phyloP scores from a whole-genome alignment of 2,113 vertebrate species.

The Amphiprion percula region DNA sequence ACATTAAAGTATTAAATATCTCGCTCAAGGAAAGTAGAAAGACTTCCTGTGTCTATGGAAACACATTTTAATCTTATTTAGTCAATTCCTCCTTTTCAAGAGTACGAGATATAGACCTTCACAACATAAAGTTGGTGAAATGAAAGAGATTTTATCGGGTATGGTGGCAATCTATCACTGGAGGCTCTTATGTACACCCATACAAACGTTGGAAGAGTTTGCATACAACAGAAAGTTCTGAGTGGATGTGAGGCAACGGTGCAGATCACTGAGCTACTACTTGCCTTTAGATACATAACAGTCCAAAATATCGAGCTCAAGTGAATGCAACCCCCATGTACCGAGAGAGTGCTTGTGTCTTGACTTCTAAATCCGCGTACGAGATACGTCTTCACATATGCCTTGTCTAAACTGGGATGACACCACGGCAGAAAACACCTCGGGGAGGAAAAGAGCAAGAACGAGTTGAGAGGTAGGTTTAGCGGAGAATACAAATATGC shows the following conservation, averaged over 20 bases:
- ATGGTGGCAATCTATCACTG: slow-evolving; percentile 1
- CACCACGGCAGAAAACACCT: slow-evolving; percentile 33
- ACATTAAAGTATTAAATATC: slow-evolving; percentile 43
- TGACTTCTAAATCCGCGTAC: not conserved
- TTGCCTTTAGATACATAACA: not conserved
- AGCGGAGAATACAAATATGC: slow-evolving; percentile 76
- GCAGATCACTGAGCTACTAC: not conserved
- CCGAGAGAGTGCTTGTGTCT: not conserved
- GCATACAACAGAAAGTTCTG: not conserved
- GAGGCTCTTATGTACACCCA: not conserved
- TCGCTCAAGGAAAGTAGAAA: slow-evolving; percentile 26
- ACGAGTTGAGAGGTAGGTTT: slow-evolving; percentile 37
- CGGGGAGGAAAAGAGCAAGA: slow-evolving; percentile 44
- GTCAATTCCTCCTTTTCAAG: slow-evolving; percentile 3
- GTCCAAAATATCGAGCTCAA: not conserved
- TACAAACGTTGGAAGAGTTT: not conserved
- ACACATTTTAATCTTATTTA: slow-evolving; percentile 19
- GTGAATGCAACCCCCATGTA: not conserved
- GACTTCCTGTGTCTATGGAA: slow-evolving; percentile 1
- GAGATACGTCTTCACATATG: not conserved
- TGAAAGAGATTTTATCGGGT: slow-evolving; percentile 4
- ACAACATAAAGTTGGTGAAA: slow-evolving; percentile 15
- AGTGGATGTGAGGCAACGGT: slow-evolving; percentile 6
- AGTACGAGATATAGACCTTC: not conserved
- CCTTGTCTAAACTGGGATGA: slow-evolving; percentile 43